These are phyloP conservation scores for Ostrea edulis DNA, from an alignment of 1,140 invertebrate species.

Conservation along the genomic window DNA sequence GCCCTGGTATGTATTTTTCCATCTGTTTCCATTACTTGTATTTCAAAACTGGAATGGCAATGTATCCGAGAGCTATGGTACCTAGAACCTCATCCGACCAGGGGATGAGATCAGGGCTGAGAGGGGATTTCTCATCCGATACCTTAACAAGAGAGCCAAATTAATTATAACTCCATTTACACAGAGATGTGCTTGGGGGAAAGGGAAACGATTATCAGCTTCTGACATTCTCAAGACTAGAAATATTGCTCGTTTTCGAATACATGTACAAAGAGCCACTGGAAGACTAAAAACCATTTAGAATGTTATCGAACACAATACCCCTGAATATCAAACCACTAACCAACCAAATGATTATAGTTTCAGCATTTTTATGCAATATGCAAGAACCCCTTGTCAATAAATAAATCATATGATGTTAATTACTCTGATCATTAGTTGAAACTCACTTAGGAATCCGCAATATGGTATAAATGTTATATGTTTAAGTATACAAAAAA, in stretches of 20 bases:
- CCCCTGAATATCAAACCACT: constrained; percentile 3
- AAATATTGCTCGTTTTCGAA: constrained; percentile 56
- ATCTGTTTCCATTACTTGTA: constrained; percentile 40
- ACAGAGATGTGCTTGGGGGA: too few species aligned
- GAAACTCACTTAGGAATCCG: too few species aligned
- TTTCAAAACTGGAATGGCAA: constrained; percentile 45
- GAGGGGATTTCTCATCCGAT: constrained; percentile 43
- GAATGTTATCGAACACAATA: constrained; percentile 33
- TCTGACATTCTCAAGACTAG: constrained; percentile 45
- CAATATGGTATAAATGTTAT: too few species aligned
- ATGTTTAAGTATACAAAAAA: too few species aligned
- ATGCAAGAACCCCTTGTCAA: constrained; percentile 40
- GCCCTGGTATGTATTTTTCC: constrained; percentile 42
- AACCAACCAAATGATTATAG: constrained; percentile 24
- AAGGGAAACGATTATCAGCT: not conserved
- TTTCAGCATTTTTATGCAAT: constrained; percentile 38
- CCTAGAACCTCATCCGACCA: constrained; percentile 29
- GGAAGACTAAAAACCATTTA: constrained; percentile 54
- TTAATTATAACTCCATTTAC: too few species aligned
- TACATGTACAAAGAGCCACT: constrained; percentile 59
- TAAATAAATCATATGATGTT: constrained; percentile 30
- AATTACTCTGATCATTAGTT: too few species aligned
- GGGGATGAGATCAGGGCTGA: constrained; percentile 51
- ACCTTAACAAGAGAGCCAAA: too few species aligned
- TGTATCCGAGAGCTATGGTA: constrained; percentile 42